These are phyloP conservation scores for Florisuga fusca DNA, from an alignment of 2,797 vertebrate genomes.

Conservation along the genomic window DNA sequence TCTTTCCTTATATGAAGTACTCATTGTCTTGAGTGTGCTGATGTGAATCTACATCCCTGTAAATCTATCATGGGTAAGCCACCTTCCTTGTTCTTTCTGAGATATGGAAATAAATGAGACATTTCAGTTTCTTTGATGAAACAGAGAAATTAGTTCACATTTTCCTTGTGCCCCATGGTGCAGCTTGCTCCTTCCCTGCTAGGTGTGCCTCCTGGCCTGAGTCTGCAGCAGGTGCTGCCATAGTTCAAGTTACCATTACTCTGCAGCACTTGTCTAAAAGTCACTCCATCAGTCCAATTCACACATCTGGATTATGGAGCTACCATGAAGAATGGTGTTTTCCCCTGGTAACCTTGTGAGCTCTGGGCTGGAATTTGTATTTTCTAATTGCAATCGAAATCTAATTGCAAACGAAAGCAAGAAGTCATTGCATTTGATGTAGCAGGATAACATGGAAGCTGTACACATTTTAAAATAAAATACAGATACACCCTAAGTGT, in stretches of 20 bases:
- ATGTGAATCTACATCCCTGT: background rate
- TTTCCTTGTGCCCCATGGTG: background rate
- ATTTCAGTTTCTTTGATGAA: background rate
- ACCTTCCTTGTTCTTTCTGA: background rate
- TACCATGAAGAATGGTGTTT: background rate
- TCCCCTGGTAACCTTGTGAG: background rate
- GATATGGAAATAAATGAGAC: background rate
- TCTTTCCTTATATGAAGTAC: background rate
- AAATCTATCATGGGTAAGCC: background rate
- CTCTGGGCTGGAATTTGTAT: background rate
- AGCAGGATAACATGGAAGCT: background rate
- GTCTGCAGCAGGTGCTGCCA: background rate
- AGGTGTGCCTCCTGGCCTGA: background rate
- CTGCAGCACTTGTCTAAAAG: accelerated
- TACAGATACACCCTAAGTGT: background rate
- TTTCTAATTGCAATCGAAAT: background rate
- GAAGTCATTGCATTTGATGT: background rate
- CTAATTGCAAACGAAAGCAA: background rate
- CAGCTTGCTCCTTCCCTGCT: background rate
- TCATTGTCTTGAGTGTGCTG: background rate
- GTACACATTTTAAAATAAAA: background rate
- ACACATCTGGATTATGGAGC: background rate
- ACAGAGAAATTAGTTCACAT: background rate
- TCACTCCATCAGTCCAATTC: background rate
- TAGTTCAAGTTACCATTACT: background rate